Percentiles rank a stretch among this genome's conserved stretches.
Evolutionary conservation across 2,888 invertebrate species (phyloP).

Genomic region (Nephrocerus scutellatus): DNA sequence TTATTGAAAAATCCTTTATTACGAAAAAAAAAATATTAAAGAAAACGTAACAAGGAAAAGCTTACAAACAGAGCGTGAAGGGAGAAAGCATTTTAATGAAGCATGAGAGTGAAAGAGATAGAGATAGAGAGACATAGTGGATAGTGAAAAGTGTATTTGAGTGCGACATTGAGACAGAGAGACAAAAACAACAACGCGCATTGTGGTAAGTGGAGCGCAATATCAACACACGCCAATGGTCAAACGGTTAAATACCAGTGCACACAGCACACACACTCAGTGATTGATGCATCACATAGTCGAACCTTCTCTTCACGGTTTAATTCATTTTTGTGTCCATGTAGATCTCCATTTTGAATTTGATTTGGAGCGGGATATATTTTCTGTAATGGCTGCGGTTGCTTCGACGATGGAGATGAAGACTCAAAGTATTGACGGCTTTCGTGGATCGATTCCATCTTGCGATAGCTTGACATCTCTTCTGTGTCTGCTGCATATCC

Average conservation of each 20-base stretch:
- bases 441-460: conserved; percentile 36
- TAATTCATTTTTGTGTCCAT: conserved; percentile 27
- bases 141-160: too few relatives aligned
- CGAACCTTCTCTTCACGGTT: conserved; percentile 45
- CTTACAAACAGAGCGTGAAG: too few relatives aligned
- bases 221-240: too few relatives aligned
- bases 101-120: too few relatives aligned
- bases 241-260: background rate
- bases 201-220: too few relatives aligned
- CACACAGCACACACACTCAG: conserved; percentile 4
- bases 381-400: conserved; percentile 32
- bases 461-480: conserved; percentile 50
- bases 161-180: too few relatives aligned
- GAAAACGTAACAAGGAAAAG: too few relatives aligned
- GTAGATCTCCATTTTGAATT: conserved; percentile 26
- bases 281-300: conserved; percentile 6
- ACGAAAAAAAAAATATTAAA: too few relatives aligned
- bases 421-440: conserved; percentile 35
- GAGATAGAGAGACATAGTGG: too few relatives aligned
- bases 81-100: too few relatives aligned
- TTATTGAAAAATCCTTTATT: too few relatives aligned
- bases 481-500: conserved; percentile 68
- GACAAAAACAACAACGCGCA: too few relatives aligned
- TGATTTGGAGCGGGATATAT: conserved; percentile 27
- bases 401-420: conserved; percentile 21